Evolutionary conservation across 2,888 invertebrate genomes (phyloP), one percentile per base, ranked within the genome.

Genomic region (Caenorhabditis uteleia): DNA sequence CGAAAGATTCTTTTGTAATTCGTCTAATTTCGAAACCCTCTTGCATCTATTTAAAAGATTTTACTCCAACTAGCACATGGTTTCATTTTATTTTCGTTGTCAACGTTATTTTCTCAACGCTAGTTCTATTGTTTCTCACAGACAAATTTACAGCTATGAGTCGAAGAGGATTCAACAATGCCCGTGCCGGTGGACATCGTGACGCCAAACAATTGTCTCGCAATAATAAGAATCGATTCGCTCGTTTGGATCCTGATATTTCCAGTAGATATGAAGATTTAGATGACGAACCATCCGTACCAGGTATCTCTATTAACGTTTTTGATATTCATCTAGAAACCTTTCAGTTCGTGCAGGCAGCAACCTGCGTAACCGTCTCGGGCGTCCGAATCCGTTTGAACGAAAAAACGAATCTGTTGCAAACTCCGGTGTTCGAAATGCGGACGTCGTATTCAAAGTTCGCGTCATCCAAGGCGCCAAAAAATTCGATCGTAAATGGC

Each of bases 221-320:
- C 14, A 51, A 50, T 36, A n/a, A n/a, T n/a, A 59, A 65, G 36
- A 67, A 62, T 50, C 69, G 70, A 10, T 72, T 68, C 42, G 65
- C 68, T 21, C 61, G 66, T 3, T 47, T 77, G 23, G 79, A 79
- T 48, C 60, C 72, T 12, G 79, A 79, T 54, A 68, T 75, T 38
- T 57, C 65, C 12, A 75, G 77, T 25, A 53, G 62, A 46, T 79
- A 77, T 50, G 78, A 78, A 29, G 69, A 77, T 40, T 34, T 60
- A 14, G 58, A 61, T 44, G 68, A 75, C 10, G 79, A 79, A n/a
- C 75, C 49, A 2, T 56, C 58, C 0, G 51, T 64, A 18, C 62
- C 53, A 44, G 62, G 51, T 43, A 34, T 31, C 3, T 46, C 21
- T 8, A n/a, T 33, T 23, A 23, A 29, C 16, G 14, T 10, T 29